phyloP scores from a whole-genome alignment of 2,888 invertebrate species.

The Drosophila vallismaia region DNA sequence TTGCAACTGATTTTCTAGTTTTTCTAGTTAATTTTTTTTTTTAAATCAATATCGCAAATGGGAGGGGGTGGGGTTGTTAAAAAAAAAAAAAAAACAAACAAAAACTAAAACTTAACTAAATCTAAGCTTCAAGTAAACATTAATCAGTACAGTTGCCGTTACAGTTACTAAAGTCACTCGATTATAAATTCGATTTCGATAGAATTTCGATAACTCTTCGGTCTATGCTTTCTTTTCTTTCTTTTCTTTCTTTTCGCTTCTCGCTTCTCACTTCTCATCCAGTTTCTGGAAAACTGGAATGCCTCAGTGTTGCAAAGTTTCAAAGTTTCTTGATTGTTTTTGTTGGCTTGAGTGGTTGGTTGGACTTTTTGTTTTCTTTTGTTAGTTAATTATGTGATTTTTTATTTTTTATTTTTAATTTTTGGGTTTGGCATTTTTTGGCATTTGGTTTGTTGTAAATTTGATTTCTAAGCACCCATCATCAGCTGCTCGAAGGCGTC shows the following conservation, averaged over 20 bases:
- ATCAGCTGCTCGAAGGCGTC: conserved; percentile 95
- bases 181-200: conserved; percentile 30
- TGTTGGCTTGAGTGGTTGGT: conserved; percentile 21
- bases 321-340: conserved; percentile 3
- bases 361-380: conserved; percentile 12
- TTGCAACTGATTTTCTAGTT: not conserved
- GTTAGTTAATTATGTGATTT: not conserved
- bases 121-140: conserved; percentile 57
- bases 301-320: conserved; percentile 31
- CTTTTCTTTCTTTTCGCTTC: too few species aligned
- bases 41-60: not conserved
- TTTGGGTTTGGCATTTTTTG: not conserved
- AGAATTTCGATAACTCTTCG: conserved; percentile 2
- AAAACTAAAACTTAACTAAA: conserved; percentile 15
- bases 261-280: conserved; percentile 16
- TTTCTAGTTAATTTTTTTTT: not conserved
- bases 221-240: not conserved
- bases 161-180: conserved; percentile 20
- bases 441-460: too few species aligned
- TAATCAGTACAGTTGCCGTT: conserved; percentile 70
- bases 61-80: not conserved
- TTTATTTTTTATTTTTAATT: not conserved
- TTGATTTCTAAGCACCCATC: conserved; percentile 84
- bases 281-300: conserved; percentile 56
- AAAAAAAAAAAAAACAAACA: conserved; percentile 6